phyloP scores from a whole-genome alignment of 2,888 invertebrate genomes.

The Watsonalla cultraria region DNA sequence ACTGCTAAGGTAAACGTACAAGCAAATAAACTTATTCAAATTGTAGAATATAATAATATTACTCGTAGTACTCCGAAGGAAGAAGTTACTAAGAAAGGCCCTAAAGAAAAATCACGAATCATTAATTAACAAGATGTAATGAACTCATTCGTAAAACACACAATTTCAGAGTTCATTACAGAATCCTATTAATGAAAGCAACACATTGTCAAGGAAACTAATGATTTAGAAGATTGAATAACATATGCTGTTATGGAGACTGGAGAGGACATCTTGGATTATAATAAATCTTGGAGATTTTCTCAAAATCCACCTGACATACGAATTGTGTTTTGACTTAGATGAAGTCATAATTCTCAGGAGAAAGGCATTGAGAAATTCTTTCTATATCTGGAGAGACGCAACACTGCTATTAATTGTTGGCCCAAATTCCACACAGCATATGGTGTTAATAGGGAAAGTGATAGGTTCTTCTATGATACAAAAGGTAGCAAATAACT shows the following conservation, averaged over 20 bases:
- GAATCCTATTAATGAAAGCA: not conserved
- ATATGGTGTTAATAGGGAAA: no score
- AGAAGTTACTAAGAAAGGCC: no score
- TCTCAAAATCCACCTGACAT: not conserved
- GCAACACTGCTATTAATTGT: slow-evolving; percentile 1
- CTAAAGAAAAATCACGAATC: no score
- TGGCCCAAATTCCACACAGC: not conserved
- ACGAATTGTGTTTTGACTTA: not conserved
- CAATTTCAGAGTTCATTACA: not conserved
- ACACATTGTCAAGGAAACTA: not conserved
- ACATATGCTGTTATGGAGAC: not conserved
- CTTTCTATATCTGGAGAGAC: not conserved
- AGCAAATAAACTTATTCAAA: no score
- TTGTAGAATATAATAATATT: no score
- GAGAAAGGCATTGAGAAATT: not conserved
- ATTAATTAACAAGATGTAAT: not conserved
- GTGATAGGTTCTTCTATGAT: no score
- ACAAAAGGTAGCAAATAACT: no score
- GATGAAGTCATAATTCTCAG: not conserved
- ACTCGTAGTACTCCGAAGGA: no score
- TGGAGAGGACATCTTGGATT: not conserved
- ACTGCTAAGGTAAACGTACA: no score
- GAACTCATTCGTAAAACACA: not conserved
- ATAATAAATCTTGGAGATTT: not conserved
- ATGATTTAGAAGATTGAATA: not conserved